Percentiles rank a stretch among this genome's conserved stretches.
Conservation (phyloP, 2,888 invertebrate species). For the Trachelus tabidus region DNA sequence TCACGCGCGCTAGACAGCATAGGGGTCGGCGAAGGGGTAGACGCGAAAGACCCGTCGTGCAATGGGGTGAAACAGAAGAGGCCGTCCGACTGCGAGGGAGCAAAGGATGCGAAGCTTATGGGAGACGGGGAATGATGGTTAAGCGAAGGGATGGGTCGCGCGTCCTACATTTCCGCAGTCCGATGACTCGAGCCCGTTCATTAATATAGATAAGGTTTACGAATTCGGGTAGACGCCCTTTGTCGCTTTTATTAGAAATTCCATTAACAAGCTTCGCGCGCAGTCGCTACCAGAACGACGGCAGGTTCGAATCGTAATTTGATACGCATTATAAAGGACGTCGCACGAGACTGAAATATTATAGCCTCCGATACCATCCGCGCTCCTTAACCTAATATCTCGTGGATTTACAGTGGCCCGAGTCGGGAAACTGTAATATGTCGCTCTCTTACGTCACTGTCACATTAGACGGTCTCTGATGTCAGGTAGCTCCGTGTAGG, state of each 20-base stretch:
- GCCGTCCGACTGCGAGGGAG: neutral
- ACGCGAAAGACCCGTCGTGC: constrained; percentile 5
- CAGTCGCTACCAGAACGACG: neutral
- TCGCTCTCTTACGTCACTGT: neutral
- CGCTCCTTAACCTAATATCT: neutral
- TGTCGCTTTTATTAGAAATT: constrained; percentile 10
- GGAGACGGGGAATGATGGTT: neutral
- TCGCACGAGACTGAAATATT: neutral
- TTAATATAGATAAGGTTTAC: constrained; percentile 23
- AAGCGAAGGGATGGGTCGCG: constrained; percentile 2
- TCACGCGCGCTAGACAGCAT: constrained; percentile 12
- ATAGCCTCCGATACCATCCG: neutral
- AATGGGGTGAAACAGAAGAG: neutral
- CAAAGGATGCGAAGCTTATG: neutral
- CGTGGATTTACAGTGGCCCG: neutral
- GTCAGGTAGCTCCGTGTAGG: neutral
- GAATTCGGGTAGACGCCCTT: constrained; percentile 21
- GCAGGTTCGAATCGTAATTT: neutral
- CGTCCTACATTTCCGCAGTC: constrained; percentile 18
- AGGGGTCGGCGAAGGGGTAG: neutral
- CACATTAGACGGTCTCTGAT: neutral
- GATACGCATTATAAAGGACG: neutral
- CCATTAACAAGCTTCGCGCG: neutral
- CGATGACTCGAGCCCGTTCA: constrained; percentile 20
- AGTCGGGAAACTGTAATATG: neutral